A percentile compares a stretch with the other conserved stretches of the same genome.
Conservation (phyloP, 2,888 invertebrate genomes). For the Chymomyza fuscimana region DNA sequence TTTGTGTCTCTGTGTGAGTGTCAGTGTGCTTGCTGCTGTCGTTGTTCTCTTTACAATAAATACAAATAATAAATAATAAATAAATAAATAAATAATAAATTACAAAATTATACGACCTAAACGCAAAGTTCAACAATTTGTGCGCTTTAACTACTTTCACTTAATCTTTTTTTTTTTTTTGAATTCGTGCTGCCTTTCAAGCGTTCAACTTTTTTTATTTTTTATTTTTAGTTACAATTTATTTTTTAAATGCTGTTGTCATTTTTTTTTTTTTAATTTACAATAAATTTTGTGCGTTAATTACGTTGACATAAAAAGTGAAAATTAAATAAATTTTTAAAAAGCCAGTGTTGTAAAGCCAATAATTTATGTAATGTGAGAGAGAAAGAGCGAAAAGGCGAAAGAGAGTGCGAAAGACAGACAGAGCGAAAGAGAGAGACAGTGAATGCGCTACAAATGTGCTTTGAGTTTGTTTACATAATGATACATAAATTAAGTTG, state of each 20-base stretch:
- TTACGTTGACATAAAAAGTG: constrained; percentile 45
- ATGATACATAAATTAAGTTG: constrained; percentile 16
- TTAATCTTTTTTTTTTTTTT: not conserved
- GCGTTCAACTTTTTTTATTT: constrained; percentile 64
- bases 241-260: constrained; percentile 53
- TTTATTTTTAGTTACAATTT: constrained; percentile 60
- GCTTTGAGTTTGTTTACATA: constrained; percentile 27
- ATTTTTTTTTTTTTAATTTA: constrained; percentile 27
- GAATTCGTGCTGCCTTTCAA: constrained; percentile 57
- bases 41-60: constrained; percentile 64
- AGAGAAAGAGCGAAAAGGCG: constrained; percentile 45
- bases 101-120: constrained; percentile 69
- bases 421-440: constrained; percentile 34
- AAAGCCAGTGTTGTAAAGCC: constrained; percentile 10
- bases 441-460: constrained; percentile 42
- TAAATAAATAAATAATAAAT: constrained; percentile 71
- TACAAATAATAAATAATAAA: constrained; percentile 71
- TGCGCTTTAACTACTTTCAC: constrained; percentile 28
- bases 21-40: constrained; percentile 25
- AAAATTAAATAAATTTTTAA: not conserved
- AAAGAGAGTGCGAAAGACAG: constrained; percentile 18
- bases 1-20: constrained; percentile 13
- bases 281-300: constrained; percentile 53
- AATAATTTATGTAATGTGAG: constrained; percentile 39
- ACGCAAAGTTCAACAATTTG: constrained; percentile 65